phyloP scores from a whole-genome alignment of 2,888 invertebrate species.

The Phyto melanocephala region DNA sequence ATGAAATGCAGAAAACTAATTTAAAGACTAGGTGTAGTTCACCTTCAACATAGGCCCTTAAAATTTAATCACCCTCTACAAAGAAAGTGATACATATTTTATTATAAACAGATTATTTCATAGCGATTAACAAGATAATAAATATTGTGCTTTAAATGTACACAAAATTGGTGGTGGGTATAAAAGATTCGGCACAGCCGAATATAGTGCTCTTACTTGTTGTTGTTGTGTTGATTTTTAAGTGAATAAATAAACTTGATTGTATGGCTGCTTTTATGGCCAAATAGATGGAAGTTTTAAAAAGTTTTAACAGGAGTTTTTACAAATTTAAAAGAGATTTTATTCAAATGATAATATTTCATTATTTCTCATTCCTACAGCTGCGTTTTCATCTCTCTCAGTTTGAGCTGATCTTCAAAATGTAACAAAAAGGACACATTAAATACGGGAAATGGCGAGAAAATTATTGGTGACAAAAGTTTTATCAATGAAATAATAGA shows the following conservation, averaged over 20 bases:
- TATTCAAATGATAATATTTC: constrained; percentile 47
- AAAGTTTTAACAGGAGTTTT: constrained; percentile 55
- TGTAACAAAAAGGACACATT: background rate
- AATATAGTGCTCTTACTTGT: too few species aligned
- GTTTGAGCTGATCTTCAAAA: background rate
- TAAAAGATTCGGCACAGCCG: too few species aligned
- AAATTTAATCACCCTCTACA: too few species aligned
- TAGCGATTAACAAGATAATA: too few species aligned
- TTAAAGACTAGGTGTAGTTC: too few species aligned
- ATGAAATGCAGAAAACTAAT: too few species aligned
- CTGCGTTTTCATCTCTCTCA: background rate
- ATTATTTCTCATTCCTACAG: background rate
- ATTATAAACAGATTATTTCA: too few species aligned
- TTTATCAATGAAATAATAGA: background rate
- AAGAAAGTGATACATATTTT: too few species aligned
- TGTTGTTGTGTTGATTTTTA: constrained; percentile 15
- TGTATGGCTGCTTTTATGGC: constrained; percentile 56
- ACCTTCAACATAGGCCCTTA: too few species aligned
- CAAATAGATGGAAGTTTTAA: constrained; percentile 61
- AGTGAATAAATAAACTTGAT: constrained; percentile 60
- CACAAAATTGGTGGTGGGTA: too few species aligned
- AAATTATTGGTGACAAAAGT: constrained; percentile 6
- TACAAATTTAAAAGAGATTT: constrained; percentile 45
- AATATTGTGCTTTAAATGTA: too few species aligned
- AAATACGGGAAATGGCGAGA: constrained; percentile 41